A percentile compares a stretch with the other conserved stretches of the same genome.
phyloP scores from a whole-genome alignment of 1,140 invertebrate species.

The Pogonomyrmex californicus region DNA sequence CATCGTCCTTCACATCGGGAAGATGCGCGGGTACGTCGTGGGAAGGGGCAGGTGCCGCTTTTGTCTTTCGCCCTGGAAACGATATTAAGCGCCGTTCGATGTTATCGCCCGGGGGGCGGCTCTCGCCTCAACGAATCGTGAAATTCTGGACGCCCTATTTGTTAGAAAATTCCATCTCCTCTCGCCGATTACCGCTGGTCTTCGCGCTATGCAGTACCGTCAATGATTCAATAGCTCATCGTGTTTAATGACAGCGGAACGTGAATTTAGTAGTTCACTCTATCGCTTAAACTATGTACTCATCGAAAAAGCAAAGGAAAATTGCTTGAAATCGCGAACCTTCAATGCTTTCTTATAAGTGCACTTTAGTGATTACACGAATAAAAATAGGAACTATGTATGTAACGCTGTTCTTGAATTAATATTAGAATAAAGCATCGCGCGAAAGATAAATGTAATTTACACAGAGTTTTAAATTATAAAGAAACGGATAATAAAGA shows the following conservation, averaged over 20 bases:
- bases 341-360: slow-evolving; percentile 2
- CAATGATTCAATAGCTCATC: slow-evolving; percentile 58
- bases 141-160: slow-evolving; percentile 65
- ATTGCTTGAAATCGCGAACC: slow-evolving; percentile 5
- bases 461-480: background rate
- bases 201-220: background rate
- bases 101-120: slow-evolving; percentile 66
- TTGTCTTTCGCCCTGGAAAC: slow-evolving; percentile 73
- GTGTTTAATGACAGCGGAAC: slow-evolving; percentile 17
- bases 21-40: slow-evolving; percentile 65
- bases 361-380: background rate
- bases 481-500: background rate
- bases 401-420: background rate
- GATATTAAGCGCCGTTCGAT: slow-evolving; percentile 76
- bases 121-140: slow-evolving; percentile 59
- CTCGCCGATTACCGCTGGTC: slow-evolving; percentile 35
- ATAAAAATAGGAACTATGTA: background rate
- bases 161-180: slow-evolving; percentile 64
- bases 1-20: slow-evolving; percentile 56
- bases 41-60: slow-evolving; percentile 75
- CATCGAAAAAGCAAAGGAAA: slow-evolving; percentile 4
- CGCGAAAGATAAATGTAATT: background rate
- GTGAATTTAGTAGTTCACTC: slow-evolving; percentile 26
- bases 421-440: background rate
- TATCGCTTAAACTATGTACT: slow-evolving; percentile 11